phyloP scores from a whole-genome alignment of 2,113 vertebrate species.

The Budorcas taxicolor region DNA sequence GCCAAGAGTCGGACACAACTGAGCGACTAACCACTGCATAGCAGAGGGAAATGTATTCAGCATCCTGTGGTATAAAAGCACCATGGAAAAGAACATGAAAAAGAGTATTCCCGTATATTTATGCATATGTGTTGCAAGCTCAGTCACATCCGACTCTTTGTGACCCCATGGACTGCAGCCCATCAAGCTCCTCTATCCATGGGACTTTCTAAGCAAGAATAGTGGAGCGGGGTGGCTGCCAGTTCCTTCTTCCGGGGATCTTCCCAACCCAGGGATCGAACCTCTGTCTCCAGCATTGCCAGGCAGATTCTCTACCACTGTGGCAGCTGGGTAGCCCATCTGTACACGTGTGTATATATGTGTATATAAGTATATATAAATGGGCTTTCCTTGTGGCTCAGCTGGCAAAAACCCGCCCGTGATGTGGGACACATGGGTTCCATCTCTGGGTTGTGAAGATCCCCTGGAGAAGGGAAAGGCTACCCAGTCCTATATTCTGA shows the following conservation, averaged over 20 bases:
- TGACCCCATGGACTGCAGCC: background rate
- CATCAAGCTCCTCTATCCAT: background rate
- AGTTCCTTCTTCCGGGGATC: background rate
- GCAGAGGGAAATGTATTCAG: background rate
- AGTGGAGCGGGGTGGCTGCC: background rate
- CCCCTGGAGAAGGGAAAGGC: no score
- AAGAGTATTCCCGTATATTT: no score
- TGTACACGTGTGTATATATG: background rate
- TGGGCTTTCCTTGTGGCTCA: background rate
- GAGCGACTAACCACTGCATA: fast-evolving
- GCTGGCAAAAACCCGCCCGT: background rate
- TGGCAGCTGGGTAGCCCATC: background rate
- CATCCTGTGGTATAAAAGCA: background rate
- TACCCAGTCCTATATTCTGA: background rate
- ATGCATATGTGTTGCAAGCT: background rate
- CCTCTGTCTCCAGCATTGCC: background rate
- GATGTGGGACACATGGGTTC: background rate
- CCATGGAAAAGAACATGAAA: background rate
- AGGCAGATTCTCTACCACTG: background rate
- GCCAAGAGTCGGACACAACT: background rate
- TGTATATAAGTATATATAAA: background rate
- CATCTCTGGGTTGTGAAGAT: background rate
- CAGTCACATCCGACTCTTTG: fast-evolving
- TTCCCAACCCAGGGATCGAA: background rate
- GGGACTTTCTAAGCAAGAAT: background rate